Base-by-base conservation (phyloP, 2,113 vertebrate genomes). In the Saccopteryx leptura region DNA sequence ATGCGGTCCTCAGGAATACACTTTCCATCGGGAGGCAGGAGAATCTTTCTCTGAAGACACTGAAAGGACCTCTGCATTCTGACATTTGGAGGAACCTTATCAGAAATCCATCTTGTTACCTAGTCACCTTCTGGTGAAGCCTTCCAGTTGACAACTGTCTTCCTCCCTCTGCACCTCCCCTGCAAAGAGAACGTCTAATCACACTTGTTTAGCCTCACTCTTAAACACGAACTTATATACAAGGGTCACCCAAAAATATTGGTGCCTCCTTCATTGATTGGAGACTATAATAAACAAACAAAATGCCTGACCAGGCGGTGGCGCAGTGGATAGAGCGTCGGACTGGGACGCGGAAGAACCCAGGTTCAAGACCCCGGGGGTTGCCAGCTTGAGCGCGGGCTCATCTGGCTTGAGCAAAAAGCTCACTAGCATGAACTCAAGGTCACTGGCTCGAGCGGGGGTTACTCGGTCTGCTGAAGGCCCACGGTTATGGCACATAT, bases 161-260 rank as follows among this genome's bases (percentile, higher is more conserved):
- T 24, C 7, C 7, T 18, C 5, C 11, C 24, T 7, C 7, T 0
- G 0, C 48, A 33, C 3, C 11, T 74, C 5, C 2, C 4, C 21
- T 66, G 7, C 26, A 52, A 2, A 7, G 58, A 69, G 46, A 71
- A 31, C 0, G 0, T 52, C 11, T 11, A 74, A 8, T 56, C 13
- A 19, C 52, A 18, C 12, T 60, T 15, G 31, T 17, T 85, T 8
- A 61, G 8, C 60, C 33, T 91, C 9, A 65, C 54, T 66, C 19
- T 85, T 71, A 81, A 28, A 33, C 28, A 75, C 60, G 48, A 96
- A 68, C 17, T 60, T 26, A 95, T 56, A 72, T 21, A 9, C 4
- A 52, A 93, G 48, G 9, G 3, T 86, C 63, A 88, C 5, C 26
- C 86, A 83, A 7, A 84, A 50, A 19, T 52, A 50, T 9, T 90